These are phyloP conservation scores for Xestia ashworthii DNA, from an alignment of 2,888 invertebrate genomes.

Conservation along the genomic window DNA sequence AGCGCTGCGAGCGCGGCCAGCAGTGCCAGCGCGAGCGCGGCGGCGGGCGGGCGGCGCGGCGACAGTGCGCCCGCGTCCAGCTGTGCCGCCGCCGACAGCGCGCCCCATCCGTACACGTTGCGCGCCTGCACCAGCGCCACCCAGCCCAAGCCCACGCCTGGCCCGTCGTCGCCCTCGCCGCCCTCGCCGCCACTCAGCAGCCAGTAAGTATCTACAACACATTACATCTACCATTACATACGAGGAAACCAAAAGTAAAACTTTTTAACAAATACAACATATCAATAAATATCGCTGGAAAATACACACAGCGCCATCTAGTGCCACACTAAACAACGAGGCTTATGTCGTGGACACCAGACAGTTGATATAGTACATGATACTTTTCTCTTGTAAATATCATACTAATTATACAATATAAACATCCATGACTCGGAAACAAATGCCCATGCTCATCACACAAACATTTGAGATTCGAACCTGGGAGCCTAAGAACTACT, in stretches of 20 bases:
- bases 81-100: slow-evolving; percentile 93
- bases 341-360: too few species aligned
- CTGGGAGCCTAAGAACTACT: too few species aligned
- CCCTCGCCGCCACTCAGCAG: slow-evolving; percentile 92
- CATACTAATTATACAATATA: too few species aligned
- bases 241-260: neutral
- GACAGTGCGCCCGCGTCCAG: slow-evolving; percentile 86
- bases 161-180: slow-evolving; percentile 91
- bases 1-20: slow-evolving; percentile 88
- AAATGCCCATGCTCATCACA: too few species aligned
- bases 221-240: neutral
- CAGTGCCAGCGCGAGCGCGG: slow-evolving; percentile 93
- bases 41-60: slow-evolving; percentile 75
- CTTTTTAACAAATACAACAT: neutral
- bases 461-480: too few species aligned
- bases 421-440: too few species aligned
- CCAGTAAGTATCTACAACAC: slow-evolving; percentile 93
- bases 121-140: slow-evolving; percentile 94
- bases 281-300: too few species aligned
- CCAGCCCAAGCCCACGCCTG: slow-evolving; percentile 92
- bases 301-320: too few species aligned
- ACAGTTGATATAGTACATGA: too few species aligned
- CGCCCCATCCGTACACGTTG: slow-evolving; percentile 96
- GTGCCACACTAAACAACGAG: too few species aligned
- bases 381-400: too few species aligned